These are phyloP conservation scores for Peromyscus aztecus DNA, from an alignment of 2,797 vertebrate species.

Conservation along the genomic window DNA sequence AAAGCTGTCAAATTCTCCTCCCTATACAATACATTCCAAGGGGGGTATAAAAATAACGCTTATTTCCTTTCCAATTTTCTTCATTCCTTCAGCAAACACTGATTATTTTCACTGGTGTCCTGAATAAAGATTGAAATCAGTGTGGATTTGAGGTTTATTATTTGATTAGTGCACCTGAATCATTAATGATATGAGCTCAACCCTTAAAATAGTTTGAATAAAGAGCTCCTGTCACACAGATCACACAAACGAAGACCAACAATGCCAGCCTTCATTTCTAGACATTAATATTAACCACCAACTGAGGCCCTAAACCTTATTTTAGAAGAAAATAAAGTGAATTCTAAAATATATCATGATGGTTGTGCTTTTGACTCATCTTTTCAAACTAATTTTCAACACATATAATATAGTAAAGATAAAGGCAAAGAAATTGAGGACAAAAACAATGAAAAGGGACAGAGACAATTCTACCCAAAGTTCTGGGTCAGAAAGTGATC, in stretches of 20 bases:
- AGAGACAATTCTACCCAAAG: background rate
- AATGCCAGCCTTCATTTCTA: constrained; percentile 64
- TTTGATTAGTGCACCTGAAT: constrained; percentile 84
- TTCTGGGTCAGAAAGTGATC: background rate
- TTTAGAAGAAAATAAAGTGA: constrained; percentile 67
- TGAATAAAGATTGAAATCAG: constrained; percentile 82
- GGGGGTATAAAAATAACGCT: constrained; percentile 75
- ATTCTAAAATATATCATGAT: constrained; percentile 61
- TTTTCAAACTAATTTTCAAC: constrained; percentile 57
- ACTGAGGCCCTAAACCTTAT: constrained; percentile 41
- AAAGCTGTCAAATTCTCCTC: constrained; percentile 72
- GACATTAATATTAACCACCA: constrained; percentile 78
- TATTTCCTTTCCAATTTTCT: constrained; percentile 75
- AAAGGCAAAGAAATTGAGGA: background rate
- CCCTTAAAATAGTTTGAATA: constrained; percentile 83
- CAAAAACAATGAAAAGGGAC: background rate
- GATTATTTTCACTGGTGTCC: constrained; percentile 81
- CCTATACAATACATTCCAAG: constrained; percentile 72
- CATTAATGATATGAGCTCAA: constrained; percentile 81
- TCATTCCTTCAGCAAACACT: constrained; percentile 79
- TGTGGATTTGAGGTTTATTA: constrained; percentile 80
- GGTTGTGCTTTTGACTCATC: constrained; percentile 25
- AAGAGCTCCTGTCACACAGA: constrained; percentile 74
- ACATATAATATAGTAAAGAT: background rate
- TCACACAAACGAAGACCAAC: constrained; percentile 55